These are phyloP conservation scores for Percopsis transmontana DNA, from an alignment of 2,113 vertebrate species.

Conservation along the genomic window DNA sequence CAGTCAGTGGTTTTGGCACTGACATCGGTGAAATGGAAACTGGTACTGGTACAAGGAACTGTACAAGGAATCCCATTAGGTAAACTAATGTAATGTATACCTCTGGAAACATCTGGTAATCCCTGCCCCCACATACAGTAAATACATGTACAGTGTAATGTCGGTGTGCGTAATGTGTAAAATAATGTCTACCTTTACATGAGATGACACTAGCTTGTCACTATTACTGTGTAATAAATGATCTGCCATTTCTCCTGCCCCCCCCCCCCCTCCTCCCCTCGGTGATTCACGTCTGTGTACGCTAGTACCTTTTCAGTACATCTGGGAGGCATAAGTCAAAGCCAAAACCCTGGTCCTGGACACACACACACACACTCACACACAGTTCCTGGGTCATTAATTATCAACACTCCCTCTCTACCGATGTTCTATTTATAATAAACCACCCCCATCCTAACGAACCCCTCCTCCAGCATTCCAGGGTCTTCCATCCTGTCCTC, in stretches of 20 bases:
- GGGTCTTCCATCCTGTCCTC: constrained; percentile 23
- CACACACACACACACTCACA: constrained; percentile 26
- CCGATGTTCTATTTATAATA: constrained; percentile 34
- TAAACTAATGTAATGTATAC: no score
- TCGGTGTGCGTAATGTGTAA: no score
- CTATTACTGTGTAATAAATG: background rate
- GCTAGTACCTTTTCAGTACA: constrained; percentile 25
- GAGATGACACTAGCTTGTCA: no score
- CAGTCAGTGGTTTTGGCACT: no score
- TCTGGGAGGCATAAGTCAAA: constrained; percentile 62
- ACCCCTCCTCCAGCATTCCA: background rate
- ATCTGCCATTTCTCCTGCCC: background rate
- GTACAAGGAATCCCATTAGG: no score
- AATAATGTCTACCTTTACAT: no score
- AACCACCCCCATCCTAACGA: constrained; percentile 8
- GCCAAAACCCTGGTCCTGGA: constrained; percentile 52
- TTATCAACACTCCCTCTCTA: constrained; percentile 52
- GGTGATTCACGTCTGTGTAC: background rate
- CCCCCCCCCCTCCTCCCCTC: no score
- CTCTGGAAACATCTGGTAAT: no score
- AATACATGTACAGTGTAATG: no score
- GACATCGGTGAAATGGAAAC: no score
- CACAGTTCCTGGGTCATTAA: constrained; percentile 51
- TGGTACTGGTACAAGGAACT: no score
- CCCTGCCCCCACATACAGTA: no score